Conservation (phyloP, 2,888 invertebrate species). For the Chymomyza amoena region DNA sequence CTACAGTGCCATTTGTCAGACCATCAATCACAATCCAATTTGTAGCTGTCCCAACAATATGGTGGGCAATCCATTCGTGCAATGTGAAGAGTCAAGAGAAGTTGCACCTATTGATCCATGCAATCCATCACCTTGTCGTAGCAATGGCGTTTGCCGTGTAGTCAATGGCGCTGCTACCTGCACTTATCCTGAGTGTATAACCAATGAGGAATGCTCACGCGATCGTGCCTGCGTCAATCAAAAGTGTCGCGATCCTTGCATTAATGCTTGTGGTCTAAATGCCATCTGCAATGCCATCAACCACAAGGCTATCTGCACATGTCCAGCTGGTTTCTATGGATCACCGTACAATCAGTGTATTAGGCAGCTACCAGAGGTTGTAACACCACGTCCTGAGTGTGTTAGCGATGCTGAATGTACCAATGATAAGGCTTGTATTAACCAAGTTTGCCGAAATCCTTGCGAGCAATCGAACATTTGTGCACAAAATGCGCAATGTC, state of each 20-base stretch:
- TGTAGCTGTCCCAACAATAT: constrained; percentile 87
- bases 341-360: constrained; percentile 88
- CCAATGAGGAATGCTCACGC: constrained; percentile 92
- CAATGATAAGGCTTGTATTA: constrained; percentile 90
- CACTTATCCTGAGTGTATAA: constrained; percentile 91
- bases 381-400: constrained; percentile 87
- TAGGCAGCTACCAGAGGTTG: constrained; percentile 77
- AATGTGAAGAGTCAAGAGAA: constrained; percentile 80
- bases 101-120: constrained; percentile 84
- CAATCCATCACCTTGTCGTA: constrained; percentile 89
- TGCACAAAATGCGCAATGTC: constrained; percentile 88
- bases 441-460: constrained; percentile 86
- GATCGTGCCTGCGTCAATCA: constrained; percentile 90
- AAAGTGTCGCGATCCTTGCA: constrained; percentile 91
- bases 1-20: constrained; percentile 86
- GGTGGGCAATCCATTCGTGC: constrained; percentile 90
- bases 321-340: constrained; percentile 88
- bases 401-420: constrained; percentile 87
- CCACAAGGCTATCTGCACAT: constrained; percentile 90
- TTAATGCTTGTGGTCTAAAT: constrained; percentile 89
- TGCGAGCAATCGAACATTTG: constrained; percentile 85
- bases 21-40: constrained; percentile 91
- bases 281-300: constrained; percentile 89
- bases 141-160: constrained; percentile 89
- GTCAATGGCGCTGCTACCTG: constrained; percentile 86